Evolutionary conservation across 1,140 invertebrate species (phyloP), one percentile per base, ranked within the genome.

Genomic region (Druon quercuslanigerum): DNA sequence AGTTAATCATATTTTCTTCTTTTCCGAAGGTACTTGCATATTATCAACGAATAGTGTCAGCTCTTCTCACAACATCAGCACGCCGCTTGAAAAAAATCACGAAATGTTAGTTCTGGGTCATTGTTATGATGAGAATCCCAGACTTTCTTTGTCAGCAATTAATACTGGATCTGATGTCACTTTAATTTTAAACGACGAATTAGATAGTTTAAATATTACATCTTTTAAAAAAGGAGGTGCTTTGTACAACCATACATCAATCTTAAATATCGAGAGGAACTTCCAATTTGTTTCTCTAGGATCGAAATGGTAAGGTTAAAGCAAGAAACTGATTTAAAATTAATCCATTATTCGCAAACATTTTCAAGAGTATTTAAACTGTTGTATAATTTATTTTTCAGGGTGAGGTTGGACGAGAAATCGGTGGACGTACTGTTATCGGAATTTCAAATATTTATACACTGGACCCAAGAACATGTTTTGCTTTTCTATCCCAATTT

Each of bases 401-500:
- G 90, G 82, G 75, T 91, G 46, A 84, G 89, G 76, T 73, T 88
- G 71, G 87, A 88, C 17, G 82, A 83, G 19, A 84, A 84, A 16
- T 84, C 85, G 9, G 83, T 90, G n/a, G 87, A 91, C 74, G 46
- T 91, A 50, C 78, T 91, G 66, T 73, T 90, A 66, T 79, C 84
- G 17, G 88, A 90, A 75, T 84, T 82, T 73, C 80, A 89, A 25
- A 74, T 91, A 51, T 91, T 88, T 40, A 77, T 91, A 73, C 90
- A 91, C 51, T 90, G 88, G 85, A 90, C 89, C 9, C 83, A 87
- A 75, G 86, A 91, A 72, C 89, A 91, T 79, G 71, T 91, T 60
- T 80, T 91, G 70, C 17, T 91, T 11, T 89, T 91, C 74, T 91
- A 90, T 75, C 88, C 90, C 7, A 91, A 87, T 75, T 90, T 89